Evolutionary conservation across 2,888 invertebrate species (phyloP).

Genomic region (Xylocampa areola): DNA sequence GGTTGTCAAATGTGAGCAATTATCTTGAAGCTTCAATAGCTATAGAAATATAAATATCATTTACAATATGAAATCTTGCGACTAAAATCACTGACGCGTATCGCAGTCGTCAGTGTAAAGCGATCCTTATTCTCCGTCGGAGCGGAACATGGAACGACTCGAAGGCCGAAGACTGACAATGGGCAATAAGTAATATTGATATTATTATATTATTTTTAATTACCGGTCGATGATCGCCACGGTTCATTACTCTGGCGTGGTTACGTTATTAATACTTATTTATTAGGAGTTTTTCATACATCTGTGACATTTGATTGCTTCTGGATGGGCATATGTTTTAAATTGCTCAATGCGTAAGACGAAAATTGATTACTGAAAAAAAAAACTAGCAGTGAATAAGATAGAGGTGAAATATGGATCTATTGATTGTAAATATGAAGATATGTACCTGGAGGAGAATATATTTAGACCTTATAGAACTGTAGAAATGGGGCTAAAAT

Average conservation of each 20-base stretch:
- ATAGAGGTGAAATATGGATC: too few relatives aligned
- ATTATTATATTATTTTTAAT: conserved; percentile 35
- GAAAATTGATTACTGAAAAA: too few relatives aligned
- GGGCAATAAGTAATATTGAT: conserved; percentile 33
- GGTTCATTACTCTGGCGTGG: conserved; percentile 11
- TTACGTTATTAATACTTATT: conserved; percentile 5
- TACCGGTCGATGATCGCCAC: conserved; percentile 26
- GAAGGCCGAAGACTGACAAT: conserved; percentile 62
- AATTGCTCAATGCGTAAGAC: neutral
- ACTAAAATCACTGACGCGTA: conserved; percentile 18
- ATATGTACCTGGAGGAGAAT: too few relatives aligned
- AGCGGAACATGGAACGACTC: conserved; percentile 58
- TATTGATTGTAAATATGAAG: too few relatives aligned
- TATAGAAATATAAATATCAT: neutral
- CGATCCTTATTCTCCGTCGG: conserved; percentile 35
- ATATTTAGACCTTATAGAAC: too few relatives aligned
- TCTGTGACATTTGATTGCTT: neutral
- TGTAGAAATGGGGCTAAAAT: too few relatives aligned
- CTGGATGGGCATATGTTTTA: too few relatives aligned
- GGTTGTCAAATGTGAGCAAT: too few relatives aligned
- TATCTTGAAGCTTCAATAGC: too few relatives aligned
- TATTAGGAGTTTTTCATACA: neutral
- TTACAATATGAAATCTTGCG: conserved; percentile 16
- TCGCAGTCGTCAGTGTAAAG: conserved; percentile 29
- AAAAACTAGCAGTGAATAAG: too few relatives aligned